Conservation (phyloP, 2,888 invertebrate species). For the Dendrolimus pini region DNA sequence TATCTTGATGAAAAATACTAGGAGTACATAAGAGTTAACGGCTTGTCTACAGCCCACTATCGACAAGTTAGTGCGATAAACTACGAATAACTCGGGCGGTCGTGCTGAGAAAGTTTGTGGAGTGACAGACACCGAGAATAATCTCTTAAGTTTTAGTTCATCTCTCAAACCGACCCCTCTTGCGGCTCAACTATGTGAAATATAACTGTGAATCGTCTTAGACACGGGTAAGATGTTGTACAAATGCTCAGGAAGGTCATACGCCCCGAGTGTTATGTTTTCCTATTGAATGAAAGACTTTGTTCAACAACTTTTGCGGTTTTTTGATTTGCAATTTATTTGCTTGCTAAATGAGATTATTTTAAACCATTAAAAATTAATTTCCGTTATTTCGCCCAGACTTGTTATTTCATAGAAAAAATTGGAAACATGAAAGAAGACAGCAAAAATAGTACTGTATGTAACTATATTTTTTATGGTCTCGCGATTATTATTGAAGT, state of each 20-base stretch:
- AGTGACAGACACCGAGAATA: slow-evolving; percentile 19
- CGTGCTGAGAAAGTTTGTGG: slow-evolving; percentile 15
- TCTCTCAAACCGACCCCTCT: not conserved
- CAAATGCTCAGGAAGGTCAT: not conserved
- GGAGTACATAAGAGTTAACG: slow-evolving; percentile 13
- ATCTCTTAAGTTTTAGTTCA: slow-evolving; percentile 20
- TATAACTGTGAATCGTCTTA: not conserved
- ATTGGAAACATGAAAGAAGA: too few relatives aligned
- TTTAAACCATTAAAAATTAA: too few relatives aligned
- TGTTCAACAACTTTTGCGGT: too few relatives aligned
- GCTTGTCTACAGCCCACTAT: slow-evolving; percentile 23
- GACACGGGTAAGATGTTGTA: not conserved
- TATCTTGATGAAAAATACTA: not conserved
- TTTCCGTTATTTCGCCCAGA: too few relatives aligned
- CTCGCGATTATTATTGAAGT: too few relatives aligned
- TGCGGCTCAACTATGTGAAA: not conserved
- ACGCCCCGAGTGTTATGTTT: not conserved
- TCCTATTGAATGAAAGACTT: too few relatives aligned
- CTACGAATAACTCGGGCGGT: slow-evolving; percentile 28
- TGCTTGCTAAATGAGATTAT: too few relatives aligned
- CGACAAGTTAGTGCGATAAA: slow-evolving; percentile 28
- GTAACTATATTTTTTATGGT: too few relatives aligned
- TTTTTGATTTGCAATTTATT: too few relatives aligned
- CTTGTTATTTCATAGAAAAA: too few relatives aligned
- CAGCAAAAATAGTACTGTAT: too few relatives aligned